Conservation (phyloP, 2,888 invertebrate genomes). For the Caenorhabditis sp. region DNA sequence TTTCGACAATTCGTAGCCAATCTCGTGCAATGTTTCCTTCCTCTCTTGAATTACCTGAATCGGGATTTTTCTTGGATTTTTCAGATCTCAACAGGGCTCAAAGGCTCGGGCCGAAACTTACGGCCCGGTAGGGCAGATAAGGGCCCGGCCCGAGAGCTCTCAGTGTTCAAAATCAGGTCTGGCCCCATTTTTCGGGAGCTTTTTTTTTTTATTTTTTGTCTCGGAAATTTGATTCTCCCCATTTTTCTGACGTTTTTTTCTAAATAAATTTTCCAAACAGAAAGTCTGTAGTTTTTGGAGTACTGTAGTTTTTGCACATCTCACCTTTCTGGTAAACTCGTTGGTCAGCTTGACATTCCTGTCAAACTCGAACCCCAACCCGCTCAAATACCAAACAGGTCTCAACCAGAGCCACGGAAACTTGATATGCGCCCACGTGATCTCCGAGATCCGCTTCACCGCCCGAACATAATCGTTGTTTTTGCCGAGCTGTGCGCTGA, state of each 20-base stretch:
- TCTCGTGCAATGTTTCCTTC: constrained; percentile 26
- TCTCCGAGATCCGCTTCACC: constrained; percentile 52
- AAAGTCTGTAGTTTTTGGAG: no score
- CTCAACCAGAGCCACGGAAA: constrained; percentile 72
- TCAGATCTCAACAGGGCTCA: no score
- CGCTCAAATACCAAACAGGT: constrained; percentile 75
- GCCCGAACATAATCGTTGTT: constrained; percentile 60
- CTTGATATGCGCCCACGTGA: constrained; percentile 50
- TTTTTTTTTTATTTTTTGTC: no score
- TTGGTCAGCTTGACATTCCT: constrained; percentile 41
- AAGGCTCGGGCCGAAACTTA: no score
- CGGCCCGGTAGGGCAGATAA: no score
- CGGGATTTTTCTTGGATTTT: no score
- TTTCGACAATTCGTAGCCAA: neutral
- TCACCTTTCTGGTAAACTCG: constrained; percentile 52
- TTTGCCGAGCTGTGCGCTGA: constrained; percentile 55
- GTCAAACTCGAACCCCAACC: constrained; percentile 67
- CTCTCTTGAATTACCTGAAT: constrained; percentile 35
- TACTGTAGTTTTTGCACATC: neutral
- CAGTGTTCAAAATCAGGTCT: no score
- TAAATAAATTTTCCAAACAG: no score
- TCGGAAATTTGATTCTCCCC: no score
- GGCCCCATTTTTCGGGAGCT: no score
- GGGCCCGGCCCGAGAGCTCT: no score
- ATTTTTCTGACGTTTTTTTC: neutral